A percentile compares a stretch with the other conserved stretches of the same genome.
Evolutionary conservation across 2,888 invertebrate species (phyloP).

Genomic region (Tribolium freemani): DNA sequence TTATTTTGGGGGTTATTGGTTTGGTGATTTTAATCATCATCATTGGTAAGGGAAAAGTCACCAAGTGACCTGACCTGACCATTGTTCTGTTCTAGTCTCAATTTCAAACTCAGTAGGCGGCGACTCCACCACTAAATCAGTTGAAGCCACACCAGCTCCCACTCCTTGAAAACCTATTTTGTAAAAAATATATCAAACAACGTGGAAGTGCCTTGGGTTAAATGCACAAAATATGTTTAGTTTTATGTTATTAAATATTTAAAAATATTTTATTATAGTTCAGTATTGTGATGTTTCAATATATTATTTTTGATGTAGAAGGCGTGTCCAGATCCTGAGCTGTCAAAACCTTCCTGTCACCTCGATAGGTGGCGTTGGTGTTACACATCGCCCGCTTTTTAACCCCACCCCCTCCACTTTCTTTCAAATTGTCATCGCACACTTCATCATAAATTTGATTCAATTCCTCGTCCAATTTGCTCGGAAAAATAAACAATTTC

Average conservation of each 20-base stretch:
- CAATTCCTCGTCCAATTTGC: slow-evolving; percentile 45
- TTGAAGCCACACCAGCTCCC: background rate
- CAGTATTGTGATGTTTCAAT: slow-evolving; percentile 7
- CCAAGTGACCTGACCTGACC: too few species aligned
- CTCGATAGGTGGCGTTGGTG: slow-evolving; percentile 52
- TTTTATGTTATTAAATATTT: slow-evolving; percentile 1
- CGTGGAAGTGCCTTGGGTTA: background rate
- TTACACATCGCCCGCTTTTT: slow-evolving; percentile 47
- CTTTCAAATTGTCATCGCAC: background rate
- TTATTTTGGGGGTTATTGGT: slow-evolving; percentile 89
- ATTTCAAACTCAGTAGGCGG: background rate
- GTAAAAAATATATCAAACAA: background rate
- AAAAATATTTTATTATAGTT: background rate
- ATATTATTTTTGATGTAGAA: slow-evolving; percentile 11
- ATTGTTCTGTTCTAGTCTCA: background rate
- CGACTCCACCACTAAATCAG: background rate
- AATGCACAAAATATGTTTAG: slow-evolving; percentile 4
- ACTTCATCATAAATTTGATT: background rate
- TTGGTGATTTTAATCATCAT: slow-evolving; percentile 87
- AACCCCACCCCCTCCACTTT: slow-evolving; percentile 19
- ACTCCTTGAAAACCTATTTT: background rate
- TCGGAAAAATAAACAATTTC: slow-evolving; percentile 44
- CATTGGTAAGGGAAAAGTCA: slow-evolving; percentile 75
- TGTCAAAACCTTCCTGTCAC: slow-evolving; percentile 43
- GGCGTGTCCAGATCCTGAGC: slow-evolving; percentile 39